phyloP scores from a whole-genome alignment of 2,888 invertebrate genomes.

The Stegophylla sp. region DNA sequence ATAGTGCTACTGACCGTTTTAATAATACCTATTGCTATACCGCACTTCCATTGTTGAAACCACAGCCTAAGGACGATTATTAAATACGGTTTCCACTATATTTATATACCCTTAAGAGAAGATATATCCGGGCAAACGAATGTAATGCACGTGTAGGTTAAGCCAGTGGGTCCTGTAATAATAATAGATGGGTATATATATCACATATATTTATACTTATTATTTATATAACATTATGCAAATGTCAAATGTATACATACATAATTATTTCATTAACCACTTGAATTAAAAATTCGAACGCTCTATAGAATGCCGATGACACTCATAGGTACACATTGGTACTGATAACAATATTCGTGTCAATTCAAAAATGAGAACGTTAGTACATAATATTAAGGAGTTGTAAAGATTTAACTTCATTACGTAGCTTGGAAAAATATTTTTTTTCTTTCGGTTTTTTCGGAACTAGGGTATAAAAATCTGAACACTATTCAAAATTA shows the following conservation, averaged over 20 bases:
- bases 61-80: slow-evolving; percentile 21
- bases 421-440: no score
- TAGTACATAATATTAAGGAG: not conserved
- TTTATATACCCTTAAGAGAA: not conserved
- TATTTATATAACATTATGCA: slow-evolving; percentile 14
- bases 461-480: no score
- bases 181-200: no score
- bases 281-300: no score
- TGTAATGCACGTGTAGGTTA: not conserved
- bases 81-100: slow-evolving; percentile 26
- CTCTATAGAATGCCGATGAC: no score
- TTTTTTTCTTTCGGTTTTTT: no score
- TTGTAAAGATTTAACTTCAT: no score
- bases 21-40: slow-evolving; percentile 31
- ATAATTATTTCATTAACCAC: not conserved
- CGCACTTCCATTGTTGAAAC: slow-evolving; percentile 29
- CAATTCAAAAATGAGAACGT: not conserved
- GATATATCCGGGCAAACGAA: not conserved
- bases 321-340: no score
- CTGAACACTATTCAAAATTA: no score
- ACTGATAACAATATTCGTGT: no score
- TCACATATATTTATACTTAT: not conserved
- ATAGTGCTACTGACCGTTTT: slow-evolving; percentile 32
- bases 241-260: not conserved
- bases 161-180: not conserved